Percentiles rank a stretch among this genome's conserved stretches.
Conservation (phyloP, 35 echinoderm and acorn worm species). For the Stichopus chloronotus region DNA sequence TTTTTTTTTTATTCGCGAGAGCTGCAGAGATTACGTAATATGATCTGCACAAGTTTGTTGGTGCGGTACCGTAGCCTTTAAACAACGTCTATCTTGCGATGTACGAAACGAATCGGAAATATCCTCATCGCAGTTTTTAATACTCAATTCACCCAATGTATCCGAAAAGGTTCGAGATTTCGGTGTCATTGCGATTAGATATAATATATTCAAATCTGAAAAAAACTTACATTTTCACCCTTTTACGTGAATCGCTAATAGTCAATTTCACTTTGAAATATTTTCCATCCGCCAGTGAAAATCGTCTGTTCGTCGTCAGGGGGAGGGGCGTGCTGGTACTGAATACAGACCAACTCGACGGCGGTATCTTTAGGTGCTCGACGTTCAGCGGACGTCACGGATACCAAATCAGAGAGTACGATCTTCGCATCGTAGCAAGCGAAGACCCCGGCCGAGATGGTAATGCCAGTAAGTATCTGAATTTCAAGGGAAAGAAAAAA, state of each 20-base stretch:
- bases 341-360: conserved; percentile 44
- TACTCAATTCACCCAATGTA: no score
- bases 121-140: no score
- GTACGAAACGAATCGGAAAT: neutral
- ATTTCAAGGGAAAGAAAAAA: neutral
- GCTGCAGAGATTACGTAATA: neutral
- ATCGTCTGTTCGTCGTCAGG: conserved; percentile 51
- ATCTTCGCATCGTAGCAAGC: conserved; percentile 35
- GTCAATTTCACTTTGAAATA: neutral
- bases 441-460: conserved; percentile 18
- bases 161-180: no score
- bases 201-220: neutral
- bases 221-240: neutral
- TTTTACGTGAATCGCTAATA: neutral
- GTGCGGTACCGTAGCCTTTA: neutral
- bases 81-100: neutral
- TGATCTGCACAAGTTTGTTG: neutral
- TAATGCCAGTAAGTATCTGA: conserved; percentile 52
- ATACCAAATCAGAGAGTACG: neutral
- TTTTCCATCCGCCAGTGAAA: neutral
- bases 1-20: neutral
- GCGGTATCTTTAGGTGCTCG: conserved; percentile 41
- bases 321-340: conserved; percentile 56
- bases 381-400: neutral
- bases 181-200: neutral